Evolutionary conservation across 1,140 invertebrate genomes (phyloP).

Genomic region (Lamellibrachia luymesi): DNA sequence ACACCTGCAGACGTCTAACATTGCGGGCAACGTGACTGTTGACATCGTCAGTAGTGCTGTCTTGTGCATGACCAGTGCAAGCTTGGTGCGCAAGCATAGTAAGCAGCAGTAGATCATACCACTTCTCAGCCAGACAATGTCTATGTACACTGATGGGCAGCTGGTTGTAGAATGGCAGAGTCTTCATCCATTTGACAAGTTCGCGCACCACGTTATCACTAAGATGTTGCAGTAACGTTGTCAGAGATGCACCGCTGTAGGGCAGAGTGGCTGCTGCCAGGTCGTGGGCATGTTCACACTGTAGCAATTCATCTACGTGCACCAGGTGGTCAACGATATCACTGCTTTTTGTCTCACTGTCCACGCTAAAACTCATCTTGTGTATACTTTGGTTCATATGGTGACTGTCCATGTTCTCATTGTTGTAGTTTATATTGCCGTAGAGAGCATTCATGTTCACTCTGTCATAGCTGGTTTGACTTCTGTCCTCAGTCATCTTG

Average conservation of each 20-base stretch:
- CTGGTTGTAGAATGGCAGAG: slow-evolving; percentile 2
- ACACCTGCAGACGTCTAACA: not conserved
- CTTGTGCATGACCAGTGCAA: not conserved
- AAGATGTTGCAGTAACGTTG: not conserved
- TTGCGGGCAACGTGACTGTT: not conserved
- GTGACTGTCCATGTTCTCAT: not conserved
- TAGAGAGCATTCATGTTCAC: not conserved
- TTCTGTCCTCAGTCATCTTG: not conserved
- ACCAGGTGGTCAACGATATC: not conserved
- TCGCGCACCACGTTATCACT: not conserved
- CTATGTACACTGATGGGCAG: not conserved
- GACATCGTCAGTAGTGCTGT: not conserved
- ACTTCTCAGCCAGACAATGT: not conserved
- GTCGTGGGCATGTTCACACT: not conserved
- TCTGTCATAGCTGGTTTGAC: not conserved
- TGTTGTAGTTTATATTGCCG: not conserved
- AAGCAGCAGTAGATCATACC: not conserved
- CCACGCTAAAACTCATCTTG: not conserved
- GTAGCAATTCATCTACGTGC: not conserved
- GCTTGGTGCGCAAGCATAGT: not conserved
- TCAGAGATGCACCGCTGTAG: not conserved
- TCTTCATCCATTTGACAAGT: slow-evolving; percentile 9
- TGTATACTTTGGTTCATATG: not conserved
- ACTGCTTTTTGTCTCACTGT: not conserved
- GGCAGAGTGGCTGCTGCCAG: not conserved